phyloP scores from a whole-genome alignment of 2,797 vertebrate species.

The Phrynocephalus guinanensis region DNA sequence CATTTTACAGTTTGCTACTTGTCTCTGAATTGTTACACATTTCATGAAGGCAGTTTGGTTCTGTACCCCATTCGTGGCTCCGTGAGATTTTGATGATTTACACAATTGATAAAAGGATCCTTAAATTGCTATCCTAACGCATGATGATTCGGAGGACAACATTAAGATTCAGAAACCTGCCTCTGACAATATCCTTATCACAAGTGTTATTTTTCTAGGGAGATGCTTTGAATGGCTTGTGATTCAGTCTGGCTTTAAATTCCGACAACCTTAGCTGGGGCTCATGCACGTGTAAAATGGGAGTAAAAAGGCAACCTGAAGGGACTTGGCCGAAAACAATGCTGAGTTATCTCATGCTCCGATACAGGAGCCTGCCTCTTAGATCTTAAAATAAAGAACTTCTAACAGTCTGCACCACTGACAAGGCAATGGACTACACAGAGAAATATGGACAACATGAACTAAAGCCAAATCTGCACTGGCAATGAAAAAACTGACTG shows the following conservation, averaged over 20 bases:
- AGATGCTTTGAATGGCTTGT: no score
- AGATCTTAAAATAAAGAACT: neutral
- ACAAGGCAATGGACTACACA: neutral
- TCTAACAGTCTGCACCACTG: neutral
- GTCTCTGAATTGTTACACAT: no score
- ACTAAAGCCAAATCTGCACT: neutral
- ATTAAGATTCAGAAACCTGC: no score
- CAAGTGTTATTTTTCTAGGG: no score
- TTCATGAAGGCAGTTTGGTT: no score
- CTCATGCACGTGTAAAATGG: neutral
- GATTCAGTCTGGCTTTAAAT: neutral
- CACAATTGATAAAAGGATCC: no score
- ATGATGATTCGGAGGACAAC: no score
- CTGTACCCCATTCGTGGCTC: no score
- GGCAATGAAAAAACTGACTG: neutral
- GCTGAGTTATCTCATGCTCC: fast-evolving
- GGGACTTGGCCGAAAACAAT: neutral
- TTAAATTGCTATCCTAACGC: no score
- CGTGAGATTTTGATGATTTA: no score
- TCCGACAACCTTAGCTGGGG: neutral
- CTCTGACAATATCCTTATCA: no score
- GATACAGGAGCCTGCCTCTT: fast-evolving
- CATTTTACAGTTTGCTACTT: no score
- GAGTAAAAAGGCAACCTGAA: neutral
- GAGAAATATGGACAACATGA: slow-evolving; percentile 10